phyloP scores from a whole-genome alignment of 2,888 invertebrate species.

The Acholoe squamosa region DNA sequence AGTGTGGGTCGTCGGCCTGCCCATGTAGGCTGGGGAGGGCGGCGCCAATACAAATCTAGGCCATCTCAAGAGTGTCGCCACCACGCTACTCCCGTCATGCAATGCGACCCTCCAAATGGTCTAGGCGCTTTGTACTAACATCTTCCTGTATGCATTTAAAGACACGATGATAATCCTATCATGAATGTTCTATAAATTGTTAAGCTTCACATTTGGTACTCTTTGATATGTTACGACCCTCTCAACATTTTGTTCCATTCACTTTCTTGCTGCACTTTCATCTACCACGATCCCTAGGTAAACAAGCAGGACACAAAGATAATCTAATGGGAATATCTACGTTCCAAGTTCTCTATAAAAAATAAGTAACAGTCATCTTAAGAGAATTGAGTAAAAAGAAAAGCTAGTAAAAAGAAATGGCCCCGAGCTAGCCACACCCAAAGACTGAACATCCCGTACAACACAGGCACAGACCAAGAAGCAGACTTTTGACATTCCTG shows the following conservation, averaged over 20 bases:
- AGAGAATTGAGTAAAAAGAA: background rate
- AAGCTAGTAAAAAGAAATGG: background rate
- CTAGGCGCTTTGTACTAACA: background rate
- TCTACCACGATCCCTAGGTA: too few species aligned
- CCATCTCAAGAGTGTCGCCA: slow-evolving; percentile 36
- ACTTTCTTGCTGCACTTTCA: too few species aligned
- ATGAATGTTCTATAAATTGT: too few species aligned
- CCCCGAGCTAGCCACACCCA: background rate
- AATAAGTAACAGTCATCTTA: background rate
- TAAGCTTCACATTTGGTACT: too few species aligned
- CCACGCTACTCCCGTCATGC: slow-evolving; percentile 30
- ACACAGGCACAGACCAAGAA: too few species aligned
- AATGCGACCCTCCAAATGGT: slow-evolving; percentile 38
- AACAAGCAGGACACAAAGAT: too few species aligned
- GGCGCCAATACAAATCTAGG: slow-evolving; percentile 42
- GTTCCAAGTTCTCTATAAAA: background rate
- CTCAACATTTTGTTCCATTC: too few species aligned
- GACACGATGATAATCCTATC: too few species aligned
- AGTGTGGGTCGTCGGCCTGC: slow-evolving; percentile 6
- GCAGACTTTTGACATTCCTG: too few species aligned
- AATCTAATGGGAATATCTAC: slow-evolving; percentile 3
- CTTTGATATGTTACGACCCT: too few species aligned
- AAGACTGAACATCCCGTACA: background rate
- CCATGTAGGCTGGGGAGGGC: background rate
- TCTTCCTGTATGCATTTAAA: background rate